phyloP scores from a whole-genome alignment of 2,888 invertebrate species.

The Sipha maydis region DNA sequence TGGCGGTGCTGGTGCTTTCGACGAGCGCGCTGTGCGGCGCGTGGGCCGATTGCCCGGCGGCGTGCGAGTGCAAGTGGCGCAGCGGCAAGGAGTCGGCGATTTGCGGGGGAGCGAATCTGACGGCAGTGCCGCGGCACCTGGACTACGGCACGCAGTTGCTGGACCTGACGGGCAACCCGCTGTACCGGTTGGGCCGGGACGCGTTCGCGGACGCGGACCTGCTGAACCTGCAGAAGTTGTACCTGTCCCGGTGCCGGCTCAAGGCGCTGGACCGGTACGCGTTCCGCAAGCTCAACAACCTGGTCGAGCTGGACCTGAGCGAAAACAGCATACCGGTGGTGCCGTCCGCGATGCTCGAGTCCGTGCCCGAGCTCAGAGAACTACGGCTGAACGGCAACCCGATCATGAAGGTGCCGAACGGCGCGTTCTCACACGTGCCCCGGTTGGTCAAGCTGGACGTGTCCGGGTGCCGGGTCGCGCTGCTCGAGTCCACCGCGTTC shows the following conservation, averaged over 20 bases:
- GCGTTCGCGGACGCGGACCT: slow-evolving; percentile 80
- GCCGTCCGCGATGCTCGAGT: slow-evolving; percentile 79
- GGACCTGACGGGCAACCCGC: slow-evolving; percentile 80
- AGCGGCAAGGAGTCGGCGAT: slow-evolving; percentile 86
- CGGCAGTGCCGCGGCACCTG: slow-evolving; percentile 78
- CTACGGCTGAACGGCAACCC: slow-evolving; percentile 81
- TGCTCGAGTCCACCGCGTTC: slow-evolving; percentile 78
- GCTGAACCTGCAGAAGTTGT: slow-evolving; percentile 83
- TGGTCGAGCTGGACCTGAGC: slow-evolving; percentile 84
- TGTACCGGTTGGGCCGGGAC: slow-evolving; percentile 76
- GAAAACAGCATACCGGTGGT: slow-evolving; percentile 76
- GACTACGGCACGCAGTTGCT: slow-evolving; percentile 84
- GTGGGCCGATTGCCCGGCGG: slow-evolving; percentile 72
- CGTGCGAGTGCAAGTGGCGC: slow-evolving; percentile 90
- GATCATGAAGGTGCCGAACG: slow-evolving; percentile 76
- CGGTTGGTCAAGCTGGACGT: slow-evolving; percentile 80
- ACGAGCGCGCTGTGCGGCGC: slow-evolving; percentile 66
- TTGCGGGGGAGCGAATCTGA: slow-evolving; percentile 80
- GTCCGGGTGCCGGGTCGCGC: slow-evolving; percentile 77
- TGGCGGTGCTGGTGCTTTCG: slow-evolving; percentile 66
- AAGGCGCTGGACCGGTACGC: slow-evolving; percentile 78
- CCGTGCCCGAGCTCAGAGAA: slow-evolving; percentile 79
- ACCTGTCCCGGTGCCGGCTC: slow-evolving; percentile 77
- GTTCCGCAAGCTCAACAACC: slow-evolving; percentile 81
- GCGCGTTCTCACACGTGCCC: slow-evolving; percentile 76